Base-by-base conservation (phyloP, 2,888 invertebrate species). In the Trisateles emortualis region DNA sequence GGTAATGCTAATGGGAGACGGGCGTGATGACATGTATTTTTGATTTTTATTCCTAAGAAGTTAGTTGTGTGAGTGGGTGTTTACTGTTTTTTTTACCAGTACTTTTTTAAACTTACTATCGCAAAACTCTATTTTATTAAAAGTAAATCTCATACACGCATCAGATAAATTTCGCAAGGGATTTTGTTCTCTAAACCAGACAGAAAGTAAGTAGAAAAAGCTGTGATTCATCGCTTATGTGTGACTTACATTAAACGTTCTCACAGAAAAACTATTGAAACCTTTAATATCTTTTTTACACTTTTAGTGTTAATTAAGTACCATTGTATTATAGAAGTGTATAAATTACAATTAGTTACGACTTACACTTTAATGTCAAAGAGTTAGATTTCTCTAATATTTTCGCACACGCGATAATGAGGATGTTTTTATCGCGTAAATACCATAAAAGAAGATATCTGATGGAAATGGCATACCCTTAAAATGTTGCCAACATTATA, bases 251-350 rank as follows among this genome's bases (percentile, higher is more conserved):
- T 42, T 64, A 43, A 13, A 22, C 11, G 44, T 59, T 66, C 65
- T 42, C 70, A 66, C 65, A 53, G 69, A 68, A 69, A 56, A 66
- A 56, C 40, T 22, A 17, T 52, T 62, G 52, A 52, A 47, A 63
- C 45, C 41, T 32, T 47, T 26, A 22, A 45, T 22, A 22, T 1
- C 32, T 17, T 48, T 56, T 52, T 63, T 67, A 32, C 33, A 30
- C 26, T 17, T 56, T 61, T 56, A 6, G 17, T 56, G 52, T 62
- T 54, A 41, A 67, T 54, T 68, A 30, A 54, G 52, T 47, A 44
- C 24, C 49, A 54, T 64, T 68, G 53, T 64, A 62, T 45, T 48
- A 30, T 16, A 35, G 45, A 57, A 16, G 40, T 22, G 22, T 51
- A 58, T 62, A 39, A 41, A 52, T 63, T 63, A 54, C 48, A 42